These are phyloP conservation scores for Macrophya alboannulata DNA, from an alignment of 2,888 invertebrate species.

Conservation along the genomic window DNA sequence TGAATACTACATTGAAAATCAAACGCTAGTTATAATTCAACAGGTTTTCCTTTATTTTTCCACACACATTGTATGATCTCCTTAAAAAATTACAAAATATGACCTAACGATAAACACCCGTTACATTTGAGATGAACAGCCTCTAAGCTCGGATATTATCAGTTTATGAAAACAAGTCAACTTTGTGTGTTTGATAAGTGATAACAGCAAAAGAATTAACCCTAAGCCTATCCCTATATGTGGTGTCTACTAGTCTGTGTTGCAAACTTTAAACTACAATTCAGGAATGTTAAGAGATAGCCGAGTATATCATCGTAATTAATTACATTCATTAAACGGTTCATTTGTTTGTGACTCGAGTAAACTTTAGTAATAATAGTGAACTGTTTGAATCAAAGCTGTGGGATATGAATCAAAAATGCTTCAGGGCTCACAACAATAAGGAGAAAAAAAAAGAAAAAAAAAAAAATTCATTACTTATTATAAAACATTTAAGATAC, in stretches of 20 bases:
- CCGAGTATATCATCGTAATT: background rate
- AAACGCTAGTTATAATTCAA: constrained; percentile 63
- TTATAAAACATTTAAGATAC: background rate
- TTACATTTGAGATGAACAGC: constrained; percentile 39
- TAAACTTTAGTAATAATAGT: background rate
- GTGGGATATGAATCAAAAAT: background rate
- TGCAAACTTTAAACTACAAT: constrained; percentile 33
- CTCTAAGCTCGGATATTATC: constrained; percentile 49
- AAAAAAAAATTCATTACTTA: background rate
- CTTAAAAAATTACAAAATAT: constrained; percentile 74
- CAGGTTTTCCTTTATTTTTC: constrained; percentile 69
- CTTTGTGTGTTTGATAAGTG: constrained; percentile 46
- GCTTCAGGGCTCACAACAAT: background rate
- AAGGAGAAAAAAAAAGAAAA: background rate
- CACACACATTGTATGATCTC: constrained; percentile 62
- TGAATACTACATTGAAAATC: background rate
- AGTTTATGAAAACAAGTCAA: constrained; percentile 37
- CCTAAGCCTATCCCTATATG: constrained; percentile 11
- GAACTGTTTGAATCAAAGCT: constrained; percentile 12
- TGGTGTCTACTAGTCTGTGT: background rate
- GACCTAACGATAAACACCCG: constrained; percentile 45
- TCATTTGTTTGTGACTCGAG: background rate
- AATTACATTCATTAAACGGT: constrained; percentile 14
- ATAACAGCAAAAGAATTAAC: constrained; percentile 35
- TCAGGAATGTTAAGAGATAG: constrained; percentile 32